Base-by-base conservation (phyloP, 2,797 vertebrate species). In the Rallus crepitans region DNA sequence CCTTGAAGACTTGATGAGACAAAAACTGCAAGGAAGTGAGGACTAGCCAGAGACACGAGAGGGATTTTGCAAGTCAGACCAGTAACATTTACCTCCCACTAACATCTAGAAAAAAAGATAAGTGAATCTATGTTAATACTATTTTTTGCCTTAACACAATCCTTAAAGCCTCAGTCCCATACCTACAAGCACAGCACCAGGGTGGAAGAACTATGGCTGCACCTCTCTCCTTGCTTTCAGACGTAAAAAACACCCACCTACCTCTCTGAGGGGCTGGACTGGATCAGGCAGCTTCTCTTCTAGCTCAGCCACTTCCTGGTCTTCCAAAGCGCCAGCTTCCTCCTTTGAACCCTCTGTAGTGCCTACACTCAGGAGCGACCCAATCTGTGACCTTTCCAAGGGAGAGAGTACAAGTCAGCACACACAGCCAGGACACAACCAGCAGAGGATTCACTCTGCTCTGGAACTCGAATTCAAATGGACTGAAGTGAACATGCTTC, bases 381-480 rank as follows among this genome's bases (percentile, higher is more conserved):
- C 97, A 92, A n/a, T 90, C 93, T 95, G 98, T 6, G 68, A 82
- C 95, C 98, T 98, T 96, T 94, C 19, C 15, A 96, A 96, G 60
- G 78, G 97, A 97, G 69, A 96, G 1, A 96, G 47, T 31, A 95
- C 70, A 97, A 3, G 91, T 96, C 77, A 97, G 83, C 57, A 72
- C 37, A 35, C 76, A 39, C 70, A 91, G 20, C 37, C 35, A 68
- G 39, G 52, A 18, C 40, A 96, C 47, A 84, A 64, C 28, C 69
- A 65, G 40, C 20, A 87, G 47, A 93, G 45, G 42, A 75, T n/a
- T 33, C 56, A 4, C 40, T 71, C 48, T 12, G 17, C 27, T 71
- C 69, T 70, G 47, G 13, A 81, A 64, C 21, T 69, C 4, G 0
- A 82, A 70, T 30, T 76, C 50, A 89, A 55, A 85, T 4, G 7